These are phyloP conservation scores for Corynorhinus townsendii DNA, from an alignment of 2,113 vertebrate species.

Conservation along the genomic window DNA sequence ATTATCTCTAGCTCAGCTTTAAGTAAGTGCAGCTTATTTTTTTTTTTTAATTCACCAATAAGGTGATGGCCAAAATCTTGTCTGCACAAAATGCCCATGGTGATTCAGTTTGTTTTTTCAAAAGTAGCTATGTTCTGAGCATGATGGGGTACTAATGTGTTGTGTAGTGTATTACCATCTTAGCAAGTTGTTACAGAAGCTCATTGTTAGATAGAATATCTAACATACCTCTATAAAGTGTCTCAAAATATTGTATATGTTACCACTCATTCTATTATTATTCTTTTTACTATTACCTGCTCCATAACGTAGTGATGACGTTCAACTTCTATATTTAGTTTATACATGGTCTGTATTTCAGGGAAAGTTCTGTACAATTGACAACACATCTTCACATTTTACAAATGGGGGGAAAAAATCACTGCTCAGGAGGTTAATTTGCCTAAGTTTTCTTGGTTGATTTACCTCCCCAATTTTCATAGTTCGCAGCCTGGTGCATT, in stretches of 20 bases:
- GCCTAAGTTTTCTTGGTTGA: background rate
- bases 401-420: background rate
- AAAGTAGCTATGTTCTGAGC: background rate
- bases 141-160: background rate
- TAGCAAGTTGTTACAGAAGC: background rate
- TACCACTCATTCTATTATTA: background rate
- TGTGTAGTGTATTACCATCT: background rate
- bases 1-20: background rate
- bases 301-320: background rate
- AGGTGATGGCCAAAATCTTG: background rate
- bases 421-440: background rate
- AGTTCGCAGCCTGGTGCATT: background rate
- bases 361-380: background rate
- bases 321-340: background rate
- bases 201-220: background rate
- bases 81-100: background rate
- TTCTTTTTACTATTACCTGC: background rate
- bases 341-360: background rate
- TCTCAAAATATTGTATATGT: background rate
- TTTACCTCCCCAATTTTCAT: background rate
- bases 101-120: background rate
- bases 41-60: background rate
- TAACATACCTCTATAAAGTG: background rate
- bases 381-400: background rate
- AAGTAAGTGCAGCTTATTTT: background rate